Conservation (phyloP, 2,888 invertebrate genomes). For the Arenicola marina region DNA sequence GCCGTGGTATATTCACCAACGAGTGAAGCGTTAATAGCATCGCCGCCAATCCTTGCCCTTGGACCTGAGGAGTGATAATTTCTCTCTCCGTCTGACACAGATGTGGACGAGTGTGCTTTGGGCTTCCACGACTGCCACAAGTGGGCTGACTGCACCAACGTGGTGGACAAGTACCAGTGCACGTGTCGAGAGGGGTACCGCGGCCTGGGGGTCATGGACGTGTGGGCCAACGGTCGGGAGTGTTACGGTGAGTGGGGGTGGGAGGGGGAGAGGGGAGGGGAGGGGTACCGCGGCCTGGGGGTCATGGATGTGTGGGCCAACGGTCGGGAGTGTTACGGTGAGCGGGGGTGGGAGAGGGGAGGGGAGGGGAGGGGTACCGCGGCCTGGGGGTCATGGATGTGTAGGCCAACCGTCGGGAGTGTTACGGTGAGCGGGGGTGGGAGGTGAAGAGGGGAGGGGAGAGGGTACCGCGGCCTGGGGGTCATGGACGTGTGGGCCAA, state of each 20-base stretch:
- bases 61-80: too few species aligned
- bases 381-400: background rate
- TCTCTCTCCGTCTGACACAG: too few species aligned
- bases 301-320: too few species aligned
- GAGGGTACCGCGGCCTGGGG: constrained; percentile 17
- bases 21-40: too few species aligned
- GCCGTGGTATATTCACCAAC: too few species aligned
- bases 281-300: too few species aligned
- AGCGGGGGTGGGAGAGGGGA: too few species aligned
- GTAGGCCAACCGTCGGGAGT: constrained; percentile 20
- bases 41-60: too few species aligned
- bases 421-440: constrained; percentile 15
- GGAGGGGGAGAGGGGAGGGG: too few species aligned
- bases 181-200: constrained; percentile 10
- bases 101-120: constrained; percentile 11
- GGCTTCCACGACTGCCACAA: constrained; percentile 21
- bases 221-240: constrained; percentile 20
- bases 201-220: constrained; percentile 6
- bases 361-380: too few species aligned
- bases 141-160: constrained; percentile 37
- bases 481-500: constrained; percentile 13
- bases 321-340: too few species aligned
- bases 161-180: constrained; percentile 32
- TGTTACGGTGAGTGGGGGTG: constrained; percentile 17
- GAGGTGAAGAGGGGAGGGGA: too few species aligned